These are phyloP conservation scores for Silurus lanzhouensis DNA, from an alignment of 2,797 vertebrate species.

Conservation along the genomic window DNA sequence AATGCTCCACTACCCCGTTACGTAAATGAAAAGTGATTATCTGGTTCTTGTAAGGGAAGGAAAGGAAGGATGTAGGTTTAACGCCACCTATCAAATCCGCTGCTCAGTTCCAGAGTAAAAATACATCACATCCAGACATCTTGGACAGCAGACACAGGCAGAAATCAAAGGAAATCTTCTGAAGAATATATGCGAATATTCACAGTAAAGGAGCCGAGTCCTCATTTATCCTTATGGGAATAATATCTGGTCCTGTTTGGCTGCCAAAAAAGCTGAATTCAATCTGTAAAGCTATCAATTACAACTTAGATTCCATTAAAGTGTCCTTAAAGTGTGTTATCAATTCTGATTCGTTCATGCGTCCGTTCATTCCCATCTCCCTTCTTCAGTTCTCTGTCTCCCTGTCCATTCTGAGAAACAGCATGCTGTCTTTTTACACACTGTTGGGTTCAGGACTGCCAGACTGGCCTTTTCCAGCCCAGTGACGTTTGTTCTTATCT, in stretches of 20 bases:
- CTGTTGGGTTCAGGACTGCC: constrained; percentile 60
- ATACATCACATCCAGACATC: not conserved
- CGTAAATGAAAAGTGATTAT: not conserved
- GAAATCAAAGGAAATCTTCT: constrained; percentile 3
- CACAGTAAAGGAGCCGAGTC: not conserved
- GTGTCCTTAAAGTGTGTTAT: not conserved
- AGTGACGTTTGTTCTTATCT: constrained; percentile 54
- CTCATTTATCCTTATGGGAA: not conserved
- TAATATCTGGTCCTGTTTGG: constrained; percentile 6
- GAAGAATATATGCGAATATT: constrained; percentile 11
- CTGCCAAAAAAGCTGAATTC: not conserved
- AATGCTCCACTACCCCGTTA: not conserved
- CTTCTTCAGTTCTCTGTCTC: constrained; percentile 20
- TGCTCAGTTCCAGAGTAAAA: not conserved
- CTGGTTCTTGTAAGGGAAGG: not conserved
- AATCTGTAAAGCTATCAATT: not conserved
- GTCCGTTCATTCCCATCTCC: not conserved
- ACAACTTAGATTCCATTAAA: not conserved
- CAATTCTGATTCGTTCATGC: not conserved
- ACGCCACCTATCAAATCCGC: not conserved
- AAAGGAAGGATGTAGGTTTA: not conserved
- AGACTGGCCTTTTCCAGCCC: constrained; percentile 65
- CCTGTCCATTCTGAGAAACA: constrained; percentile 56
- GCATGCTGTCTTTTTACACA: constrained; percentile 73
- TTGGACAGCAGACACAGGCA: not conserved